Evolutionary conservation across 2,113 vertebrate genomes (phyloP), one percentile per base, ranked within the genome.

Genomic region (Nestor notabilis): DNA sequence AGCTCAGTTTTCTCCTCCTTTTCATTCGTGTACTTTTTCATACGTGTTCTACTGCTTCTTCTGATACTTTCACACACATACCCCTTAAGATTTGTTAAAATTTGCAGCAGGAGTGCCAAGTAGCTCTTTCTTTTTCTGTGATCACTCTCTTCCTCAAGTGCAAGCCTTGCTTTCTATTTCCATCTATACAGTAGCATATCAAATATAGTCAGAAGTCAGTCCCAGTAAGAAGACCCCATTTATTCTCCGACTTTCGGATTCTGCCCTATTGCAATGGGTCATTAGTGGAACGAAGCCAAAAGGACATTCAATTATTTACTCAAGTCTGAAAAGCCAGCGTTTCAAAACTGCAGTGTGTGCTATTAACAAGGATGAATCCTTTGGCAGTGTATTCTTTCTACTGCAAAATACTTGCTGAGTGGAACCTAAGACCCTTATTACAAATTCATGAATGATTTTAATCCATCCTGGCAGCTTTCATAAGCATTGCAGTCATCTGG

Each of bases 361-460:
- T 94, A 58, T 96, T 97, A 97, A 89, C 72, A 95, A 85, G 91
- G 93, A 95, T 77, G 96, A 87, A 65, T 93, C 94, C 94, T 98
- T 97, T 98, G 95, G 91, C 97, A 97, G 4, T 43, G 55, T 78
- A 27, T 77, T 29, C 66, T 95, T 96, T 93, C 96, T 92, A 72
- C 93, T 71, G 44, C 66, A 93, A 83, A 87, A 79, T 94, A 95
- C 87, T 97, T 95, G 94, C 78, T 7, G 8, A 94, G 87, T 96
- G 94, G 95, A 98, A 96, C 84, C 68, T 90, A 94, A 94, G 94
- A 93, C 92, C 92, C 80, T 83, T 89, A 96, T 97, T 98, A 96
- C 95, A 95, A 94, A 97, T 97, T 98, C 94, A 92, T 98, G 92
- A 97, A 96, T 97, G 92, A 98, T 98, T 98, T 97, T 97, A 95